A percentile compares a stretch with the other conserved stretches of the same genome.
Evolutionary conservation across 2,888 invertebrate genomes (phyloP).

Genomic region (Chrysina gloriosa): DNA sequence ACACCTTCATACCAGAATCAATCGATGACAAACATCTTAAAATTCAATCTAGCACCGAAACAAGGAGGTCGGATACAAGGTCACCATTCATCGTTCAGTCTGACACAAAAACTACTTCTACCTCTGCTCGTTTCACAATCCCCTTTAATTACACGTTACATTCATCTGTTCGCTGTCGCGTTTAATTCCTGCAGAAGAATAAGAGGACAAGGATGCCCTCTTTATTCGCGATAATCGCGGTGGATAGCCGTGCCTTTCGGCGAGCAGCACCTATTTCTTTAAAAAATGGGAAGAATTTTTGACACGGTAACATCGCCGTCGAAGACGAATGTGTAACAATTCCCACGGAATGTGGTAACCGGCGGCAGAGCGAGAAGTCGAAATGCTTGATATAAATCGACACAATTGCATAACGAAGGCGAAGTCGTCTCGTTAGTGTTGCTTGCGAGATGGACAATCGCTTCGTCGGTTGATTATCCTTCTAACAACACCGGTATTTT

Average conservation of each 20-base stretch:
- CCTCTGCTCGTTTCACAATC: constrained; percentile 20
- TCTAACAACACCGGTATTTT: neutral
- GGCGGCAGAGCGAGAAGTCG: constrained; percentile 4
- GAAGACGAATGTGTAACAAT: constrained; percentile 40
- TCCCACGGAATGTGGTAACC: constrained; percentile 40
- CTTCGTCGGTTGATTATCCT: constrained; percentile 1
- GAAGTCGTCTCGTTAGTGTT: neutral
- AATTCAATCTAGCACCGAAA: neutral
- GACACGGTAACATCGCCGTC: neutral
- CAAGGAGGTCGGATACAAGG: constrained; percentile 18
- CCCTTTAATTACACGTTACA: constrained; percentile 15
- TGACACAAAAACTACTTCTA: constrained; percentile 28
- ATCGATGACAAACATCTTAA: neutral
- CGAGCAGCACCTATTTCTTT: too few species aligned
- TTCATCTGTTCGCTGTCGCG: neutral
- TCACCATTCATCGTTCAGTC: constrained; percentile 8
- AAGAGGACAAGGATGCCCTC: constrained; percentile 32
- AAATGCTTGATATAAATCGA: constrained; percentile 9
- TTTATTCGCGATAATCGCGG: neutral
- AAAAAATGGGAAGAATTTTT: neutral
- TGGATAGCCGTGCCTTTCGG: neutral
- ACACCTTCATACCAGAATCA: too few species aligned
- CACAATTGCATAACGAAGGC: constrained; percentile 3
- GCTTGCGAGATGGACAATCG: constrained; percentile 23
- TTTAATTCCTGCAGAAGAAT: constrained; percentile 27